A percentile compares a stretch with the other conserved stretches of the same genome.
Evolutionary conservation across 2,888 invertebrate genomes (phyloP).

Genomic region (Disparrhopalites patrizii): DNA sequence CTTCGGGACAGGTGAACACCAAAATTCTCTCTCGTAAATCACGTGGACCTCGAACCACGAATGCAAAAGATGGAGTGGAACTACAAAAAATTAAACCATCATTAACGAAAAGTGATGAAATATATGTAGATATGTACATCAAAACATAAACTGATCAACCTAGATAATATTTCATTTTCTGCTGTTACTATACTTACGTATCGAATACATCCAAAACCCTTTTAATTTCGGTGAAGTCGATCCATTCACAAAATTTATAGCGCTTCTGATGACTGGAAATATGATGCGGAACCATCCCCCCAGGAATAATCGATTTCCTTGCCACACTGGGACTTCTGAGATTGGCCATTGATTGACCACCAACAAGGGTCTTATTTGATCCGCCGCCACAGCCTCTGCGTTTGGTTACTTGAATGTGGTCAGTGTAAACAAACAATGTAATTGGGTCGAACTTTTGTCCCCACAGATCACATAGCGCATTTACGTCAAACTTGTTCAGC

Average conservation of each 20-base stretch:
- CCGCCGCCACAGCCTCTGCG: constrained; percentile 31
- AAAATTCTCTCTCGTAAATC: constrained; percentile 43
- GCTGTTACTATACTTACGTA: constrained; percentile 63
- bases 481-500: constrained; percentile 42
- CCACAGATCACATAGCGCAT: constrained; percentile 39
- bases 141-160: background rate
- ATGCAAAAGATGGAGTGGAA: constrained; percentile 38
- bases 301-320: constrained; percentile 41
- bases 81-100: constrained; percentile 16
- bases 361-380: constrained; percentile 33
- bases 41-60: constrained; percentile 41
- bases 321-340: constrained; percentile 44
- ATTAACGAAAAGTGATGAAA: background rate
- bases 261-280: constrained; percentile 59
- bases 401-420: constrained; percentile 45
- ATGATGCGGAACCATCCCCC: constrained; percentile 25
- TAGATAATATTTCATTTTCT: background rate
- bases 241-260: constrained; percentile 84
- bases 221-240: constrained; percentile 83
- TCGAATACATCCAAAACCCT: constrained; percentile 86
- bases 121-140: too few relatives aligned
- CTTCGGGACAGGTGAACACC: constrained; percentile 44
- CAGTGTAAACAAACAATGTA: constrained; percentile 43
- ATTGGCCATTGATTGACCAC: constrained; percentile 42
- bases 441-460: constrained; percentile 43